Evolutionary conservation across 1,140 invertebrate genomes (phyloP).

Genomic region (Neotoxoptera formosana): DNA sequence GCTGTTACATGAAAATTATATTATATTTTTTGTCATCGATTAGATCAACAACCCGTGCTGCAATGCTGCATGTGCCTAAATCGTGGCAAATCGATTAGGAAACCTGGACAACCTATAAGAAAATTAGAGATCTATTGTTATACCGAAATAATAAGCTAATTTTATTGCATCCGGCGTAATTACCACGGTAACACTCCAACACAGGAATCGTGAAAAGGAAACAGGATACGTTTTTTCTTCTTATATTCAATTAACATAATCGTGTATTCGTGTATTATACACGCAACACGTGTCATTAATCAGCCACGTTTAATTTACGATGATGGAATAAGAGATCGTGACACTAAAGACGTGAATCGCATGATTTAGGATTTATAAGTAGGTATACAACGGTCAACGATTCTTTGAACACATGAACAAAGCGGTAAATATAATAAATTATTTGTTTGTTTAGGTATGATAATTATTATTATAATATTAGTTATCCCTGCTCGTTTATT

Average conservation of each 20-base stretch:
- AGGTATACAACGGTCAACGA: background rate
- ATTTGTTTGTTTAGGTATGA: background rate
- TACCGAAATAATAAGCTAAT: background rate
- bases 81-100: slow-evolving; percentile 31
- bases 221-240: background rate
- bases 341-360: background rate
- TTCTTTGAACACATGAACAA: background rate
- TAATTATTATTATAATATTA: background rate
- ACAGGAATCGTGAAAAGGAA: background rate
- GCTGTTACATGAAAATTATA: background rate
- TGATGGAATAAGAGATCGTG: background rate
- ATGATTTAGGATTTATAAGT: background rate
- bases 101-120: background rate
- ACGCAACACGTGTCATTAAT: background rate
- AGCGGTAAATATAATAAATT: background rate
- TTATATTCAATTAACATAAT: background rate
- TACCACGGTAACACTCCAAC: background rate
- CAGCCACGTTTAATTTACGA: background rate
- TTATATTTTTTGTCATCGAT: background rate
- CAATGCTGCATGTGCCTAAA: no score
- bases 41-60: background rate
- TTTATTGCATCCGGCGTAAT: slow-evolving; percentile 36
- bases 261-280: background rate
- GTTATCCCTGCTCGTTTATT: no score
- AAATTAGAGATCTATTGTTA: slow-evolving; percentile 24